Conservation (phyloP, 2,888 invertebrate species). For the Monochamus alternatus region DNA sequence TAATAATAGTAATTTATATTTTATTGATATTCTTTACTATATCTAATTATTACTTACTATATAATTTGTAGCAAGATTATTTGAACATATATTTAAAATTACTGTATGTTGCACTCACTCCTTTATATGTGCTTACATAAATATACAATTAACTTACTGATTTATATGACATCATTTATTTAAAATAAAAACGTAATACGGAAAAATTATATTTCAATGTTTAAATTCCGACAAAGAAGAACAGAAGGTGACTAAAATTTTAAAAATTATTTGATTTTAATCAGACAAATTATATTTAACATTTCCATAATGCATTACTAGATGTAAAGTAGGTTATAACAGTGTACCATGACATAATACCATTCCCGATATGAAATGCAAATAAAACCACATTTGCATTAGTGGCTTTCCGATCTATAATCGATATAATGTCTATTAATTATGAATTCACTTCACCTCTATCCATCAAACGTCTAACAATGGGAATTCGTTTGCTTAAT, state of each 20-base stretch:
- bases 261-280: neutral
- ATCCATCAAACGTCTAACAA: conserved; percentile 14
- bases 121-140: no score
- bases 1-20: no score
- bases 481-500: conserved; percentile 15
- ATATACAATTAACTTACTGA: no score
- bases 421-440: conserved; percentile 14
- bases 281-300: neutral
- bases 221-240: no score
- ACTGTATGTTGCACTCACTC: no score
- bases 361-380: neutral
- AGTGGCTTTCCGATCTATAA: conserved; percentile 17
- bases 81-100: no score
- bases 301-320: neutral
- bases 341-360: conserved; percentile 8
- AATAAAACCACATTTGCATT: conserved; percentile 16
- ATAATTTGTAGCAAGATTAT: no score
- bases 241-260: neutral
- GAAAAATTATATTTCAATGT: no score
- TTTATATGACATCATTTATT: no score
- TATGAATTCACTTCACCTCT: conserved; percentile 17
- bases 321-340: neutral
- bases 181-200: no score
- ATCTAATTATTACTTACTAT: no score
- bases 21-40: no score